Conservation (phyloP, 1,140 invertebrate species). For the Aphidius gifuensis region DNA sequence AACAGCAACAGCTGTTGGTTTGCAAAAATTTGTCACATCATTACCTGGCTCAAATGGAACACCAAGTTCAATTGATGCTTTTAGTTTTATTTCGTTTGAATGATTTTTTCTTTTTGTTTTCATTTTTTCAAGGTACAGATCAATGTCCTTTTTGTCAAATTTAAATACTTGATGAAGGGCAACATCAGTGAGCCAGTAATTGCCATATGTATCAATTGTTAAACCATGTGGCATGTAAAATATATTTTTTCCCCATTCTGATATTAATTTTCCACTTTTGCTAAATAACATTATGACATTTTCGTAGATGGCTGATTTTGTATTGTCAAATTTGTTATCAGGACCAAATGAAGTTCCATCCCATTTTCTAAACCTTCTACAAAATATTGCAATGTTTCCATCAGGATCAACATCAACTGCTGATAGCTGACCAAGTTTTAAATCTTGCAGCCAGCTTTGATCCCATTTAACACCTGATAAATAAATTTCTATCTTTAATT, state of each 20-base stretch:
- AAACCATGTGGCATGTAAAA: slow-evolving; percentile 95
- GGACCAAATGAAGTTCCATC: slow-evolving; percentile 62
- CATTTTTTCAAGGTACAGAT: slow-evolving; percentile 32
- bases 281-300: slow-evolving; percentile 74
- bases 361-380: slow-evolving; percentile 77
- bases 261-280: slow-evolving; percentile 66
- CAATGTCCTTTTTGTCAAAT: slow-evolving; percentile 49
- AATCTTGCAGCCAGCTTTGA: slow-evolving; percentile 56
- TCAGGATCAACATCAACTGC: slow-evolving; percentile 72
- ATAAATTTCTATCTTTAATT: no score
- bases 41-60: slow-evolving; percentile 70
- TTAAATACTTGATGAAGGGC: slow-evolving; percentile 91
- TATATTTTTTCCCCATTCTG: slow-evolving; percentile 78
- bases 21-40: slow-evolving; percentile 82
- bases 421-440: slow-evolving; percentile 72
- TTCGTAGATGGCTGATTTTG: slow-evolving; percentile 67
- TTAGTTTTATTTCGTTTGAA: slow-evolving; percentile 20
- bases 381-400: slow-evolving; percentile 80
- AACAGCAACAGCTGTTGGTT: slow-evolving; percentile 88
- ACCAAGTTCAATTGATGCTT: slow-evolving; percentile 44
- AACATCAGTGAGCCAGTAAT: slow-evolving; percentile 90
- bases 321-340: slow-evolving; percentile 61
- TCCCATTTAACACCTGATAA: slow-evolving; percentile 46
- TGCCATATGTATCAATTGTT: slow-evolving; percentile 76
- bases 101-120: slow-evolving; percentile 8